Base-by-base conservation (phyloP, 2,888 invertebrate genomes). In the Epirrhoe tristata region DNA sequence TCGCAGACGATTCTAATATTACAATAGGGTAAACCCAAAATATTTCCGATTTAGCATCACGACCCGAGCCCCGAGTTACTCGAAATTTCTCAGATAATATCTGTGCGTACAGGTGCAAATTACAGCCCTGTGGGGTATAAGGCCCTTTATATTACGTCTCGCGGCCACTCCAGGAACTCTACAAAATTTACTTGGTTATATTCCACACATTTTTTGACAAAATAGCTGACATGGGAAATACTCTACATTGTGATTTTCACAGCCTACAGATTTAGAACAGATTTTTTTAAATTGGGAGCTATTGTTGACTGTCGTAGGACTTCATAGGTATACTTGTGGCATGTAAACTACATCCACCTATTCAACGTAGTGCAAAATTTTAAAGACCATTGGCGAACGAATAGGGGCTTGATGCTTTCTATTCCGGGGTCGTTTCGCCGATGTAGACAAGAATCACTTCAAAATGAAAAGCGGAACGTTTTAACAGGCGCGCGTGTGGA, bases 21-120 rank as follows among this genome's bases (percentile, higher is more conserved):
- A 63, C 63, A 63, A 56, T 53, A 53, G 39, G 50, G 55, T 64
- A 58, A 57, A 72, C 69, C 72, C 69, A 56, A 70, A 74, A 75
- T 69, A 74, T 70, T 72, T 70, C 69, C 70, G 67, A 72, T 70
- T 72, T 67, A 66, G 70, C 72, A 73, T 77, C 76, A 77, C 76
- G 63, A 68, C 67, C 67, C 69, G 61, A 67, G 81, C 39, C 81
- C 82, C 82, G 80, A 86, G 83, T 85, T 82, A 82, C 83, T 84
- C 83, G 82, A 85, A 90, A 87, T 87, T 87, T 89, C 86, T 86
- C 88, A 88, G 87, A 88, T 87, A 89, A 89, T 90, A 90, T 86
- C 85, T 77, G 82, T 74, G 87, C 84, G 81, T 89, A 89, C 90
- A 91, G 90, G 90, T 91, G 91, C 89, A 89, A 89, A 88, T 90